Evolutionary conservation across 1,140 invertebrate species (phyloP).

Genomic region (Leptinotarsa undecemlineata): DNA sequence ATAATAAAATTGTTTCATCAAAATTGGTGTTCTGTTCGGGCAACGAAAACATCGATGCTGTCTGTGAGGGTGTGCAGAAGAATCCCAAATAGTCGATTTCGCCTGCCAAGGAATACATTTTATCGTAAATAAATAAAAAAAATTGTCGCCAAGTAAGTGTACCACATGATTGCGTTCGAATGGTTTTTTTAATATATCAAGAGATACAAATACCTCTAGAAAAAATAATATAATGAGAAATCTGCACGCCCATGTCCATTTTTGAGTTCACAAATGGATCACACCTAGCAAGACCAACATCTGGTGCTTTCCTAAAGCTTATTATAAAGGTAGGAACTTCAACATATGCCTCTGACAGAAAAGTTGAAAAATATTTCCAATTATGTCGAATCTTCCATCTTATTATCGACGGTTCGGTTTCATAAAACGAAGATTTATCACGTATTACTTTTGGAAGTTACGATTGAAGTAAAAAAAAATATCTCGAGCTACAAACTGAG

Average conservation of each 20-base stretch:
- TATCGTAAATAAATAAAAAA: too few relatives aligned
- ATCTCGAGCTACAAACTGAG: background rate
- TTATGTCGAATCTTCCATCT: constrained; percentile 15
- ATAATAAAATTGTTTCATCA: too few relatives aligned
- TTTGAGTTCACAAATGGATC: background rate
- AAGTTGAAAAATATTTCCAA: constrained; percentile 23
- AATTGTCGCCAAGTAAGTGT: too few relatives aligned
- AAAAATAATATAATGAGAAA: too few relatives aligned
- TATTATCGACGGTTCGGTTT: constrained; percentile 15
- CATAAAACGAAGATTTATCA: background rate
- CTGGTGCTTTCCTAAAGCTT: constrained; percentile 12
- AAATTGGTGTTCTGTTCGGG: too few relatives aligned
- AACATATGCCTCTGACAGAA: constrained; percentile 17
- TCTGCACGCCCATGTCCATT: background rate
- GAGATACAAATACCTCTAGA: too few relatives aligned
- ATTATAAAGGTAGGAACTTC: constrained; percentile 16
- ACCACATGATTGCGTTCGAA: too few relatives aligned
- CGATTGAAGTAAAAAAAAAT: background rate
- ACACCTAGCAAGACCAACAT: constrained; percentile 13
- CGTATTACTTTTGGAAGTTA: background rate
- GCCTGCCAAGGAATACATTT: too few relatives aligned
- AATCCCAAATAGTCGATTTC: too few relatives aligned
- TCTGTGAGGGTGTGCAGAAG: too few relatives aligned
- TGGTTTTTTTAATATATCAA: too few relatives aligned
- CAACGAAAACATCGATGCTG: too few relatives aligned